Percentiles rank a stretch among this genome's conserved stretches.
Evolutionary conservation across 2,888 invertebrate genomes (phyloP).

Genomic region (Orchestes rusci): DNA sequence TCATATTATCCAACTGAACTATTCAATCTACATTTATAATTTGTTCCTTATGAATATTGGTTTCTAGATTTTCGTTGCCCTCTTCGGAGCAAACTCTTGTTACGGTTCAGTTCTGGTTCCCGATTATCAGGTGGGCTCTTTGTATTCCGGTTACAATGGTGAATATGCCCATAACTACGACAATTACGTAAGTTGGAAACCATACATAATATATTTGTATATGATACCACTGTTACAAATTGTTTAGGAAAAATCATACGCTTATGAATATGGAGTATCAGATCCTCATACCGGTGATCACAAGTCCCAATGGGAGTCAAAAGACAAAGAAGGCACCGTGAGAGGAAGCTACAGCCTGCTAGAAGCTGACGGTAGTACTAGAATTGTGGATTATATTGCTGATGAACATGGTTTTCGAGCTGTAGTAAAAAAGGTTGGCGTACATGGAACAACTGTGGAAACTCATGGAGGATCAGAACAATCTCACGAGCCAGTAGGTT

Average conservation of each 20-base stretch:
- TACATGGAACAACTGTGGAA: constrained; percentile 29
- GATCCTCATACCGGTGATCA: constrained; percentile 40
- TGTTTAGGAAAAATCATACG: constrained; percentile 34
- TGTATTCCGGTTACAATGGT: constrained; percentile 28
- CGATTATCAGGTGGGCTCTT: constrained; percentile 15
- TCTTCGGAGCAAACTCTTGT: constrained; percentile 8
- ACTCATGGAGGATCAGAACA: constrained; percentile 26
- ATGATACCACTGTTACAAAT: background rate
- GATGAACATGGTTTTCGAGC: constrained; percentile 39
- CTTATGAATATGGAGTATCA: constrained; percentile 39
- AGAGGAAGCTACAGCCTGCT: constrained; percentile 39
- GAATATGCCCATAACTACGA: constrained; percentile 37
- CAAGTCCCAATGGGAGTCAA: constrained; percentile 40
- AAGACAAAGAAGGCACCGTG: constrained; percentile 37
- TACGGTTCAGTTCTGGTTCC: constrained; percentile 15
- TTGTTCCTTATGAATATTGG: too few relatives aligned
- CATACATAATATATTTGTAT: background rate
- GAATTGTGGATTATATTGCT: constrained; percentile 40
- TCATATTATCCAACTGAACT: too few relatives aligned
- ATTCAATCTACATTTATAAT: too few relatives aligned
- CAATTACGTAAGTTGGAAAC: constrained; percentile 37
- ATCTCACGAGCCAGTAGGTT: background rate
- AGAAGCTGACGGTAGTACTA: constrained; percentile 40
- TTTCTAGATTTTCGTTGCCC: background rate
- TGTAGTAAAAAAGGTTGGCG: constrained; percentile 38